phyloP scores from a whole-genome alignment of 2,888 invertebrate species.

The Lochmaea crataegi region DNA sequence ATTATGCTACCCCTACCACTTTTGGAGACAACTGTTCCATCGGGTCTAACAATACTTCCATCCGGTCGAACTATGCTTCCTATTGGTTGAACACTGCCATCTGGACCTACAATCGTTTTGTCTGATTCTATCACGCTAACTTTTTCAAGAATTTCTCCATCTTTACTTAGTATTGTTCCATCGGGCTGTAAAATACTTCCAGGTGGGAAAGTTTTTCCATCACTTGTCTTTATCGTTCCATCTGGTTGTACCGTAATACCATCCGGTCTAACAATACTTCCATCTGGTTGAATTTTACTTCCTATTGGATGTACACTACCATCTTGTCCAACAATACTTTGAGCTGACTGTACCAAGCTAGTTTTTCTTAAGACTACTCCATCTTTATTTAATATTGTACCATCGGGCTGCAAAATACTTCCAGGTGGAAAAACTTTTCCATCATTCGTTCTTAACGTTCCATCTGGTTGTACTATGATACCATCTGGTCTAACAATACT shows the following conservation, averaged over 20 bases:
- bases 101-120: background rate
- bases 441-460: background rate
- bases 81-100: background rate
- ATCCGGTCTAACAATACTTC: background rate
- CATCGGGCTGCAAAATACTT: conserved; percentile 1
- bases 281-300: conserved; percentile 1
- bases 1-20: background rate
- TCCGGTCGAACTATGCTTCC: background rate
- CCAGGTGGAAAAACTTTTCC: background rate
- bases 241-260: background rate
- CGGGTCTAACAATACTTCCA: conserved; percentile 5
- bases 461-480: background rate
- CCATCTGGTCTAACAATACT: background rate
- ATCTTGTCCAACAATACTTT: background rate
- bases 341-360: no score
- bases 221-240: background rate
- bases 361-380: background rate
- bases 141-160: background rate
- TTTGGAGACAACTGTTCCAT: background rate
- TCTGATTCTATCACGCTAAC: background rate
- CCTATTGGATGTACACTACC: background rate
- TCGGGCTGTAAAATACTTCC: background rate
- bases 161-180: background rate
- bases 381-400: background rate
- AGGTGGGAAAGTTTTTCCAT: background rate